Evolutionary conservation across 2,888 invertebrate species (phyloP).

Genomic region (Drosophila quasianomalipes): DNA sequence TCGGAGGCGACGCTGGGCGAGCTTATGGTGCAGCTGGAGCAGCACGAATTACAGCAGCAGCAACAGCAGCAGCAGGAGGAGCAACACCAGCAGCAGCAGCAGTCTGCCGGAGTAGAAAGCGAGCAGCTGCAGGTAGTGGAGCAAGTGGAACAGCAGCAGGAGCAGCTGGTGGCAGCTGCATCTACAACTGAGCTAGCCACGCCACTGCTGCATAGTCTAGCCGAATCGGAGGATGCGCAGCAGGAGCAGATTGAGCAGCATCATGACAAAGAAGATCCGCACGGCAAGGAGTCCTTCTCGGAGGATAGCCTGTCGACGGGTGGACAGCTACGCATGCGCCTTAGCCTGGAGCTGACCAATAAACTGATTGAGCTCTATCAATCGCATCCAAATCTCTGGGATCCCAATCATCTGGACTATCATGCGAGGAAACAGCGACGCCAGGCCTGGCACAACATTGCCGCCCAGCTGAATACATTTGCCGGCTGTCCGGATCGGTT

Average conservation of each 20-base stretch:
- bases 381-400: conserved; percentile 71
- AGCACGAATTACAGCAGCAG: conserved; percentile 4
- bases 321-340: conserved; percentile 50
- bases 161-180: background rate
- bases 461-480: conserved; percentile 57
- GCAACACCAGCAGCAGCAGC: background rate
- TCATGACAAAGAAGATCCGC: background rate
- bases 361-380: conserved; percentile 71
- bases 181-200: conserved; percentile 4
- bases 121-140: too few species aligned
- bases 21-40: conserved; percentile 32
- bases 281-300: conserved; percentile 2
- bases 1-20: conserved; percentile 32
- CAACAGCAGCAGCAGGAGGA: background rate
- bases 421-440: conserved; percentile 65
- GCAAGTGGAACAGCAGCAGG: background rate
- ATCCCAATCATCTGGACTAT: conserved; percentile 78
- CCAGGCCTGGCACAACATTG: conserved; percentile 71
- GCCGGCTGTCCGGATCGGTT: conserved; percentile 28
- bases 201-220: conserved; percentile 23
- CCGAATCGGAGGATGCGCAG: background rate
- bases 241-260: background rate
- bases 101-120: background rate
- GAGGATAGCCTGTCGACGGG: conserved; percentile 12
- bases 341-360: conserved; percentile 60